phyloP scores from a whole-genome alignment of 2,888 invertebrate species.

The Amblyjoppa fuscipennis region DNA sequence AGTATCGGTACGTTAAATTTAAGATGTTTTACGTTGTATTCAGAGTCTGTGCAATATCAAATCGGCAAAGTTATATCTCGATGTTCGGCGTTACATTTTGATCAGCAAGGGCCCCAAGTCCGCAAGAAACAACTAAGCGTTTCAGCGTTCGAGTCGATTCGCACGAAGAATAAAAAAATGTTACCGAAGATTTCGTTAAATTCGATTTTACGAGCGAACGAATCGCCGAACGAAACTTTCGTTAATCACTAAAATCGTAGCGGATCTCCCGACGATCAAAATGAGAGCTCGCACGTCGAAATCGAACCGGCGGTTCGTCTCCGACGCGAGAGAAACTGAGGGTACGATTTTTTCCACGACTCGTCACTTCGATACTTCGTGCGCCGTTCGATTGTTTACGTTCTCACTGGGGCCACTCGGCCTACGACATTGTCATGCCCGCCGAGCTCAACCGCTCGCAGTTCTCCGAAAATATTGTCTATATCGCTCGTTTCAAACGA shows the following conservation, averaged over 20 bases:
- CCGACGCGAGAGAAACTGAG: neutral
- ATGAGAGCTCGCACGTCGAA: neutral
- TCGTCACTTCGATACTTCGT: neutral
- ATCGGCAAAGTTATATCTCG: too few relatives aligned
- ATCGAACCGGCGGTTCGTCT: neutral
- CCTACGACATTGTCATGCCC: neutral
- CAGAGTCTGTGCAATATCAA: too few relatives aligned
- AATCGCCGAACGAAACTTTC: neutral
- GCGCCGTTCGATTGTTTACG: conserved; percentile 1
- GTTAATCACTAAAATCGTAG: neutral
- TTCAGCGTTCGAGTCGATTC: too few relatives aligned
- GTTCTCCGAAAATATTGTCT: neutral
- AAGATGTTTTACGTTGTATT: too few relatives aligned
- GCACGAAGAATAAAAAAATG: too few relatives aligned
- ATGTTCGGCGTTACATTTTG: too few relatives aligned
- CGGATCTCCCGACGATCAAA: neutral
- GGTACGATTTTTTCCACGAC: neutral
- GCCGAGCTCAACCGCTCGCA: neutral
- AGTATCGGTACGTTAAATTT: too few relatives aligned
- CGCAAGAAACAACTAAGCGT: too few relatives aligned
- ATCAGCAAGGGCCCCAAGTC: too few relatives aligned
- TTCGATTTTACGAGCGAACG: neutral
- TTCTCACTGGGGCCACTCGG: neutral
- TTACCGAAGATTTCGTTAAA: neutral
- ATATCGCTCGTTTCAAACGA: neutral